These are phyloP conservation scores for Plebejus argus DNA, from an alignment of 2,888 invertebrate species.

Conservation along the genomic window DNA sequence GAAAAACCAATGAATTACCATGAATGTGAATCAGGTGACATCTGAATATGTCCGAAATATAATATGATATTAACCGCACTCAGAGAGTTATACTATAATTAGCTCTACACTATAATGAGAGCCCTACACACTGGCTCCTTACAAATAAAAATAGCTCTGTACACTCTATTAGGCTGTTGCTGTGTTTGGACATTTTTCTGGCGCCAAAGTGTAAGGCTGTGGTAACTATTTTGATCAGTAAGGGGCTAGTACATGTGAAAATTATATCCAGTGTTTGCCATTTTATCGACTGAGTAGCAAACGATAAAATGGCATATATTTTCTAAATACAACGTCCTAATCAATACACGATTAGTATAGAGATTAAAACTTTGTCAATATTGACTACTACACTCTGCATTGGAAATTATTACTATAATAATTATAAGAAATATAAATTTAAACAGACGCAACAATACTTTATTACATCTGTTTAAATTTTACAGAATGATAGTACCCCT, in stretches of 20 bases:
- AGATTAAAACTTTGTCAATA: no score
- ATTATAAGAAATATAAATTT: background rate
- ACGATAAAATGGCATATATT: no score
- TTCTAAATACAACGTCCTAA: no score
- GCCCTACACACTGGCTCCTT: background rate
- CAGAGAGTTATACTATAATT: background rate
- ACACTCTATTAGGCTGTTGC: background rate
- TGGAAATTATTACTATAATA: background rate
- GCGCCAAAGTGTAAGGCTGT: no score
- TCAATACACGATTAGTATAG: no score
- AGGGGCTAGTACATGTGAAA: no score
- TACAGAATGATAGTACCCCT: background rate
- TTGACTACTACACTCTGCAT: no score
- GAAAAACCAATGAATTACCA: background rate
- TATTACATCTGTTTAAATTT: no score
- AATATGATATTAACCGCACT: background rate
- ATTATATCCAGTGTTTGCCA: no score
- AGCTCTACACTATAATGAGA: background rate
- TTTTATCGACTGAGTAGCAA: no score
- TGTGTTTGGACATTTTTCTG: background rate
- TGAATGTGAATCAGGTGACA: background rate
- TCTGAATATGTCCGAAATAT: background rate
- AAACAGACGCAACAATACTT: background rate
- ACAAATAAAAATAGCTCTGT: background rate
- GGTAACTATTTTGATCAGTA: background rate